phyloP scores from a whole-genome alignment of 2,888 invertebrate species.

The Andrena fulva region DNA sequence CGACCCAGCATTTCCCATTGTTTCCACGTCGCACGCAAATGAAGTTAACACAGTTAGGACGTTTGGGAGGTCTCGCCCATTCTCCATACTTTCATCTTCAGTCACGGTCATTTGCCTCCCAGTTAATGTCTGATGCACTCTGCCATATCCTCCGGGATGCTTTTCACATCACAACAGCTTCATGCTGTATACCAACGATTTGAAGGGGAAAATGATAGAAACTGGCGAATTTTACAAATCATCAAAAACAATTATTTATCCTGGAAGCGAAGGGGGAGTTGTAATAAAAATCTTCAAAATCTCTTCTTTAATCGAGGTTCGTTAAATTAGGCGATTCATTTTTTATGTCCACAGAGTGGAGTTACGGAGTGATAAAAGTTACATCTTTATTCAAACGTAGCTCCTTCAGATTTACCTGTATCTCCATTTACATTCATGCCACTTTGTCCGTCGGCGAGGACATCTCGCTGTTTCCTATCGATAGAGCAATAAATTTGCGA shows the following conservation, averaged over 20 bases:
- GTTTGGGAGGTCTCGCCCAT: neutral
- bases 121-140: neutral
- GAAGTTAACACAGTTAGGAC: neutral
- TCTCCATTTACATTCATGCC: neutral
- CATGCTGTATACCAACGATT: neutral
- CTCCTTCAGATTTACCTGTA: neutral
- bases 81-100: neutral
- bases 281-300: no score
- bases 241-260: no score
- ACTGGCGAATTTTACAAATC: no score
- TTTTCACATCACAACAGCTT: neutral
- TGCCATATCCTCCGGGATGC: neutral
- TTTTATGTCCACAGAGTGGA: neutral
- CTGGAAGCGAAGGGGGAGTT: no score
- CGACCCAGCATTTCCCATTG: neutral
- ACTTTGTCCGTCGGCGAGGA: neutral
- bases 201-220: no score
- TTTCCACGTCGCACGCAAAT: slow-evolving; percentile 11
- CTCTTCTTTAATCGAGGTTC: no score
- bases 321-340: neutral
- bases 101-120: neutral
- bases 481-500: neutral
- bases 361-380: neutral
- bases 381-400: neutral
- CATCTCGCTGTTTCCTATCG: slow-evolving; percentile 1